A percentile compares a stretch with the other conserved stretches of the same genome.
These are phyloP conservation scores for Aphis craccivora DNA, from an alignment of 1,140 invertebrate genomes.

Conservation along the genomic window DNA sequence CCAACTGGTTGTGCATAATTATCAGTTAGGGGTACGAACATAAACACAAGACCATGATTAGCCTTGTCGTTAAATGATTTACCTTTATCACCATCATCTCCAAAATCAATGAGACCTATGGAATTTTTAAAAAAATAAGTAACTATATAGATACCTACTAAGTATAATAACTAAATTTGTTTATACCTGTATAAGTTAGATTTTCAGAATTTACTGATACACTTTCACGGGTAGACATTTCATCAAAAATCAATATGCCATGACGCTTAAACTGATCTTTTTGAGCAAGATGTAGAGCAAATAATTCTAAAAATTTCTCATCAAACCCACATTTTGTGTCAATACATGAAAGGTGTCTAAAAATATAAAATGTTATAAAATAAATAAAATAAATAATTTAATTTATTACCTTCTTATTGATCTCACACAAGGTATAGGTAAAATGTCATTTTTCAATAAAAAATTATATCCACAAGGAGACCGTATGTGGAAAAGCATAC, in stretches of 20 bases:
- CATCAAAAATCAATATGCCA: background rate
- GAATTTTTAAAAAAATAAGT: no score
- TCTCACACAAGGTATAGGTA: background rate
- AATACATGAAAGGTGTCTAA: background rate
- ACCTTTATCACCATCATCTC: background rate
- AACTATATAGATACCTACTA: no score
- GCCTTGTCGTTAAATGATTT: background rate
- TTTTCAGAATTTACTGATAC: background rate
- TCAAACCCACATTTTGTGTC: slow-evolving; percentile 19
- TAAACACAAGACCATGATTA: background rate
- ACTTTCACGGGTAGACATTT: slow-evolving; percentile 2
- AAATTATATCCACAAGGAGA: background rate
- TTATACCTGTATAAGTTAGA: slow-evolving; percentile 9
- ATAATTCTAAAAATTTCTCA: slow-evolving; percentile 7
- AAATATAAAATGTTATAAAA: background rate
- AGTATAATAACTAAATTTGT: background rate
- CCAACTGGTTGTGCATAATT: background rate
- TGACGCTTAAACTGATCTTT: background rate
- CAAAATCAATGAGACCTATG: slow-evolving; percentile 9
- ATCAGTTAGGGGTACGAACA: background rate
- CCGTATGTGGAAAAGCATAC: background rate
- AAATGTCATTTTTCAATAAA: background rate
- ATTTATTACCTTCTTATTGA: background rate
- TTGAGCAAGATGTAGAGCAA: background rate
- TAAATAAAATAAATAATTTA: background rate